Base-by-base conservation (phyloP, 2,888 invertebrate species). In the Latrodectus elegans region DNA sequence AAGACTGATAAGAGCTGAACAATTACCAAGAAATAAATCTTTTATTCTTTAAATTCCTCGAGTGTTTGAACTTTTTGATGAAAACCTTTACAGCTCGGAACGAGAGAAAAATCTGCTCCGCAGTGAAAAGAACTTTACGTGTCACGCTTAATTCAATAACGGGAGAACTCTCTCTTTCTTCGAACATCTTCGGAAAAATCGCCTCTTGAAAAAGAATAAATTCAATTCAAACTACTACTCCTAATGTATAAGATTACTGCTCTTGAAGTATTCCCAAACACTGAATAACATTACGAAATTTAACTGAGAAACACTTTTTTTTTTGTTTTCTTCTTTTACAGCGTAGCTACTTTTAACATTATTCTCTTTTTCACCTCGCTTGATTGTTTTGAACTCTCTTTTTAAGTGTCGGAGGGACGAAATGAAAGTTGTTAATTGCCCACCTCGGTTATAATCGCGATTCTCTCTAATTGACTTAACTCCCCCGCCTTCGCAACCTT, bases 331-430 rank as follows among this genome's bases (percentile, higher is more conserved):
- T 53, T 55, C 38, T 22, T 73, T 14, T 52, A 15, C 17, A 10
- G 11, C 17, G 38, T 17, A 52, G 17, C 38, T 76, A 81, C 76
- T 86, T 86, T 86, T 81, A 81, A 86, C 84, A 84, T 81, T 60
- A 71, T 73, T 86, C 77, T 86, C 81, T 86, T 86, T 81, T 81
- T 15, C 60, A 12, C 60, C n/a, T 60, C n/a, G 60, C 60, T n/a
- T 77, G 81, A 86, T 86, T 86, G 86, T 86, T 86, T 86, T 86
- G 81, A 86, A 81, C 86, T 81, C 77, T 76, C 86, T 86, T 86
- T 86, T 86, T 86, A 86, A 86, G 86, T 86, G 86, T 84, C 77
- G 73, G 77, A 67, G 64, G 77, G 70, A 67, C 53, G 77, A 81
- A 81, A 81, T 86, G 81, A 76, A 86, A 86, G 80, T 86, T 86